Evolutionary conservation across 1,140 invertebrate genomes (phyloP).

Genomic region (Vollenhovia emeryi): DNA sequence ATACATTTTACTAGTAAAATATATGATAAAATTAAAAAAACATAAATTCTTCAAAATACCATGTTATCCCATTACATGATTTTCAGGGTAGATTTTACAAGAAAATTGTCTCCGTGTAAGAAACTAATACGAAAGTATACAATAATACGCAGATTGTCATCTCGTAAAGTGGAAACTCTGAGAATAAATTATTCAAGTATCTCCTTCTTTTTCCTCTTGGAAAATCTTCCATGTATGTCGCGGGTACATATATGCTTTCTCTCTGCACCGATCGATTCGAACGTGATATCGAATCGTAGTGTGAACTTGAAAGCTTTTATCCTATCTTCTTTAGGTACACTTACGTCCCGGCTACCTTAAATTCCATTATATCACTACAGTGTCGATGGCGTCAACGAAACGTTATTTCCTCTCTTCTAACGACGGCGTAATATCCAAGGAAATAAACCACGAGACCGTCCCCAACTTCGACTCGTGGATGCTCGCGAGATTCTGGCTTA

Average conservation of each 20-base stretch:
- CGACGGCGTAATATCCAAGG: constrained; percentile 62
- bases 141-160: not conserved
- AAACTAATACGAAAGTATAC: too few species aligned
- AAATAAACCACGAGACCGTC: constrained; percentile 61
- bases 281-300: not conserved
- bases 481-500: constrained; percentile 59
- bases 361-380: constrained; percentile 19
- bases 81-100: too few species aligned
- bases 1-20: too few species aligned
- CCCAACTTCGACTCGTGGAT: constrained; percentile 56
- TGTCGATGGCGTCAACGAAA: constrained; percentile 60
- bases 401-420: constrained; percentile 41
- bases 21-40: too few species aligned
- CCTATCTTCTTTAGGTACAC: constrained; percentile 36
- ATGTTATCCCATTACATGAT: too few species aligned
- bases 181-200: not conserved
- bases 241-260: not conserved
- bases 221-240: not conserved
- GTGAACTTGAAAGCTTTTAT: not conserved
- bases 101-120: too few species aligned
- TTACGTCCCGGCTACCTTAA: not conserved
- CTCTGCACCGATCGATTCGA: not conserved
- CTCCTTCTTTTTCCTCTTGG: not conserved
- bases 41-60: too few species aligned
- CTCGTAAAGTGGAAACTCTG: not conserved